These are phyloP conservation scores for Hippopotamyrus pictus DNA, from an alignment of 2,797 vertebrate species.

Conservation along the genomic window DNA sequence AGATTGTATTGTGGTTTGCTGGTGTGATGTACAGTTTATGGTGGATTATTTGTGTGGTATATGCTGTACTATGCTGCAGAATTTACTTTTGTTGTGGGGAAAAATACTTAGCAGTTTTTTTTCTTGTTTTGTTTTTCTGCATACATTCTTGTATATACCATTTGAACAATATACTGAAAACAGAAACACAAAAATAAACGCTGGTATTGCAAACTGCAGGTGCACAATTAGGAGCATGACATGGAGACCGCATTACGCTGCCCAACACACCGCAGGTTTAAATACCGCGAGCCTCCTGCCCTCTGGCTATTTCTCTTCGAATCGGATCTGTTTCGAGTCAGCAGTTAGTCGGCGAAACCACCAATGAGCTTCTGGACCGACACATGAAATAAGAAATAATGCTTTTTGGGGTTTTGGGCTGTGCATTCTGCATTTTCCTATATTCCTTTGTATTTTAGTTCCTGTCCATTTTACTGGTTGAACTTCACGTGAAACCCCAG, in stretches of 20 bases:
- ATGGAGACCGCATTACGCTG: neutral
- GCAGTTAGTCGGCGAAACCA: neutral
- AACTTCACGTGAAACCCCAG: neutral
- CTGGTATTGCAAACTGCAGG: neutral
- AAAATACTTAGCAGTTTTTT: neutral
- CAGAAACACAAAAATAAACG: neutral
- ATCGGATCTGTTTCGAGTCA: neutral
- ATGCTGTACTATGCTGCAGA: neutral
- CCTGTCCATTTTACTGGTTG: neutral
- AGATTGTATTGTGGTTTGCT: neutral
- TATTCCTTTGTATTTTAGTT: neutral
- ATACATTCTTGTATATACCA: neutral
- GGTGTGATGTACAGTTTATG: neutral
- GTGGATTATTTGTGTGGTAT: neutral
- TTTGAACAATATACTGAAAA: neutral
- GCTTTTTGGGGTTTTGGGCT: neutral
- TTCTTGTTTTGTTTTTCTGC: neutral
- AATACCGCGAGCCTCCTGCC: neutral
- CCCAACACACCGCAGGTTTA: neutral
- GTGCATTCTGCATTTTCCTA: neutral
- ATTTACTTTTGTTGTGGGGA: neutral
- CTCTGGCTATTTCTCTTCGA: neutral
- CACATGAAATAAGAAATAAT: neutral
- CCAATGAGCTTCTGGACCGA: neutral
- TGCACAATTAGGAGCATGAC: neutral